Percentiles rank a stretch among this genome's conserved stretches.
Evolutionary conservation across 1,140 invertebrate genomes (phyloP).

Genomic region (Drosophila sechellia): DNA sequence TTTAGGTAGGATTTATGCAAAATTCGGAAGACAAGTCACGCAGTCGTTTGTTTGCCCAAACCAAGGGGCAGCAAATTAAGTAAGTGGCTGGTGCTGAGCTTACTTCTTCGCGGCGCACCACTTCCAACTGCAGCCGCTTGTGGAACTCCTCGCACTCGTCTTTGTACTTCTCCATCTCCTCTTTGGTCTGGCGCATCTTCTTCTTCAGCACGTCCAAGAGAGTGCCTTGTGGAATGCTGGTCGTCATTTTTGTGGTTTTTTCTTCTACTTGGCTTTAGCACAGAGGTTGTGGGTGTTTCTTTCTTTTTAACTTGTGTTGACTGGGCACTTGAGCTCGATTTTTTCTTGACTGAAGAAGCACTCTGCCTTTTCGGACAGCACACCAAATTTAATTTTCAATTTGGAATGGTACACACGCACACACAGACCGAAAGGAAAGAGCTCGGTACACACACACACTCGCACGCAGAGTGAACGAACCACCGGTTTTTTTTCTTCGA

Average conservation of each 20-base stretch:
- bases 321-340: constrained; percentile 63
- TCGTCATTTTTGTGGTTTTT: constrained; percentile 90
- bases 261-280: constrained; percentile 55
- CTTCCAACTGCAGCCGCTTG: constrained; percentile 95
- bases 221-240: constrained; percentile 93
- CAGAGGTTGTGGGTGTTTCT: constrained; percentile 74
- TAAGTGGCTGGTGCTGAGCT: constrained; percentile 84
- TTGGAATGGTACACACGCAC: constrained; percentile 64
- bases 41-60: constrained; percentile 35
- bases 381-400: constrained; percentile 67
- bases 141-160: constrained; percentile 97
- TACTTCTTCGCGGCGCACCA: constrained; percentile 97
- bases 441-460: constrained; percentile 62
- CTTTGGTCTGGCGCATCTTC: constrained; percentile 99
- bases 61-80: constrained; percentile 42
- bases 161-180: constrained; percentile 98
- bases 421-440: constrained; percentile 37
- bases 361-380: constrained; percentile 61
- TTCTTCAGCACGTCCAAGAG: constrained; percentile 98
- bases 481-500: constrained; percentile 73
- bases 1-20: constrained; percentile 53
- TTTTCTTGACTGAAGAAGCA: constrained; percentile 42
- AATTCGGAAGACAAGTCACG: constrained; percentile 48
- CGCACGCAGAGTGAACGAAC: constrained; percentile 51
- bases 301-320: constrained; percentile 1